phyloP scores from a whole-genome alignment of 2,113 vertebrate species.

The Neodon shergylaensis region DNA sequence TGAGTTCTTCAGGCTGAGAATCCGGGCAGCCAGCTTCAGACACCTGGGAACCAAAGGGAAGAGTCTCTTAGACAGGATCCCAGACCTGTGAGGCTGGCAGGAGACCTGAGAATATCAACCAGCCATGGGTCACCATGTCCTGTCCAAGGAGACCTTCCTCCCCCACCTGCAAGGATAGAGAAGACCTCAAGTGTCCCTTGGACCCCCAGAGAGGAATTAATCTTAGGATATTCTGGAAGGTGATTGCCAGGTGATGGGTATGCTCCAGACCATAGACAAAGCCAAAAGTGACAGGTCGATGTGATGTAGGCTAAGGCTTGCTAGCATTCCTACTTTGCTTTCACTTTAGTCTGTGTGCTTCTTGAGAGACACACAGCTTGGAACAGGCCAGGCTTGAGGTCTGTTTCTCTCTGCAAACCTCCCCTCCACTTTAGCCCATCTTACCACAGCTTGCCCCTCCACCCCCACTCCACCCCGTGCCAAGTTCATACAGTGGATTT shows the following conservation, averaged over 20 bases:
- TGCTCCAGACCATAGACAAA: not conserved
- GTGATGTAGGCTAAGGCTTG: rapidly evolving
- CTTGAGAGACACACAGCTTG: not conserved
- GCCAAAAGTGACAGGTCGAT: rapidly evolving
- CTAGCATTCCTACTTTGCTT: not conserved
- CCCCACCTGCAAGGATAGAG: not conserved
- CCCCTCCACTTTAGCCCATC: not conserved
- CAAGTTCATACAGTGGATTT: not conserved
- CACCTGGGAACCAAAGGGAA: not conserved
- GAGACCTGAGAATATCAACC: not conserved
- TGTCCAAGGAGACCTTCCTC: not conserved
- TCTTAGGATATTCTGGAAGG: not conserved
- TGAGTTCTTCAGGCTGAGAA: not conserved
- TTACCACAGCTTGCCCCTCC: not conserved
- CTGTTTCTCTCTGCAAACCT: not conserved
- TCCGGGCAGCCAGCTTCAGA: not conserved
- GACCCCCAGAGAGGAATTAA: not conserved
- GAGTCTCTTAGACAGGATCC: not conserved
- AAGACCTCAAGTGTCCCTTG: not conserved
- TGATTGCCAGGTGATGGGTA: not conserved
- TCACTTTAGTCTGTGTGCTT: not conserved
- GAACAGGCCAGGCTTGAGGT: not conserved
- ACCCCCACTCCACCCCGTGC: not conserved
- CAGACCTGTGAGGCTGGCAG: not conserved
- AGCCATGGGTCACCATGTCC: not conserved